Base-by-base conservation (phyloP, 2,797 vertebrate genomes). In the Menidia menidia region DNA sequence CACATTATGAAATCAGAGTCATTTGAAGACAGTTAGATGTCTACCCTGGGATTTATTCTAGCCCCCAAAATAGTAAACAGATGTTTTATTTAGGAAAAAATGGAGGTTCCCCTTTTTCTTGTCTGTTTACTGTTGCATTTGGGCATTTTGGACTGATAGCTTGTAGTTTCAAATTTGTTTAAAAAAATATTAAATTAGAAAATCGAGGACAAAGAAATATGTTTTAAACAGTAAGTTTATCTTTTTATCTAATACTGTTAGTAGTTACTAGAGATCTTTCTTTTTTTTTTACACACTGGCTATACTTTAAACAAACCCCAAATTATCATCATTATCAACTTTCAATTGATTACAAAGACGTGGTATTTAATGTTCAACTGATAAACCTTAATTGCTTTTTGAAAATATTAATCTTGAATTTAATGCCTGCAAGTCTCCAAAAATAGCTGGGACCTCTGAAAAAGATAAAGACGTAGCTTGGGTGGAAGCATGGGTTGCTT, bases 11-110 rank as follows among this genome's bases (percentile, higher is more conserved):
- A 76, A 84, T 82, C 42, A 61, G 61, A 81, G 79, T 83, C 50
- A 82, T 81, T 78, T 80, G 64, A 18, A 11, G 59, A 68, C 54
- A 55, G 85, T 76, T 74, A 79, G 77, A 77, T 69, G n/a, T 78
- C 64, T 71, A 75, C 66, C 67, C 0, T 6, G 74, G 70, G 80
- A 85, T 47, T 45, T 60, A 51, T 79, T 82, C 60, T 50, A 54
- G 56, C 31, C 30, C 30, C 54, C 57, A 82, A 75, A 77, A 76
- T 16, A 48, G 59, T 64, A 53, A 75, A 80, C 19, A 19, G 51
- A 72, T 70, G 48, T 68, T 75, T 44, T 64, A 44, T 73, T 11
- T 35, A 72, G 53, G 44, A 66, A 50, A 44, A 68, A 52, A 39
- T 16, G 41, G 64, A 82, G 73, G 53, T 48, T n/a, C 69, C 63